Evolutionary conservation across 2,113 vertebrate species (phyloP), one percentile per base, ranked within the genome.

Genomic region (Podarcis muralis): DNA sequence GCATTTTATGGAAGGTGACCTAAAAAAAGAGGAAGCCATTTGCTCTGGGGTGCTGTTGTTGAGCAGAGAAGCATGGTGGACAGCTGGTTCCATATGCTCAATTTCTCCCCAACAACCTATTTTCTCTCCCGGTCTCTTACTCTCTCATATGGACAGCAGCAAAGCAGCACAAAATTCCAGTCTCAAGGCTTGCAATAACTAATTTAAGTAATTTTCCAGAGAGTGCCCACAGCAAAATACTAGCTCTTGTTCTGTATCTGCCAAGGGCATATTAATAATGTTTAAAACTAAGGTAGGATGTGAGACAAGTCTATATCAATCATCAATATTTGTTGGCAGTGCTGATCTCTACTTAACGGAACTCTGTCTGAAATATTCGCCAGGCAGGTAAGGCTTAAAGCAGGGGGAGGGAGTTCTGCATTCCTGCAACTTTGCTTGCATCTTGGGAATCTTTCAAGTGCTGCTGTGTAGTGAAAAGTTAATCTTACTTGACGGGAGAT

Each of bases 401-500:
- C 85, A 90, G 91, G 90, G 76, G 90, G 27, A 35, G 59, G 22
- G 88, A 89, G 62, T 84, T 91, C 83, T 90, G 40, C 82, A 74
- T 89, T 89, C 85, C 88, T 88, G 86, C 89, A 91, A 84, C 89
- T 82, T 72, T 89, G 25, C 83, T 90, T 93, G 91, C 48, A 90
- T 92, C 89, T 87, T 90, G 91, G 76, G 91, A 94, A 69, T 82
- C 74, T 88, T 94, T 92, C 92, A 90, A 78, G 89, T 76, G 88
- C 85, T 93, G 91, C 91, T 92, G 89, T 91, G 87, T 81, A 94
- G 86, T 90, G 91, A 94, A 94, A 96, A 93, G 90, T 92, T 94
- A 95, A 95, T 95, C 92, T 95, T 93, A 92, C 93, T 66, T 95
- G 93, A 90, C 6, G 16, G 91, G 80, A 86, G 91, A 92, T 94